Conservation (phyloP, 2,113 vertebrate species). For the Hiodon tergisus region DNA sequence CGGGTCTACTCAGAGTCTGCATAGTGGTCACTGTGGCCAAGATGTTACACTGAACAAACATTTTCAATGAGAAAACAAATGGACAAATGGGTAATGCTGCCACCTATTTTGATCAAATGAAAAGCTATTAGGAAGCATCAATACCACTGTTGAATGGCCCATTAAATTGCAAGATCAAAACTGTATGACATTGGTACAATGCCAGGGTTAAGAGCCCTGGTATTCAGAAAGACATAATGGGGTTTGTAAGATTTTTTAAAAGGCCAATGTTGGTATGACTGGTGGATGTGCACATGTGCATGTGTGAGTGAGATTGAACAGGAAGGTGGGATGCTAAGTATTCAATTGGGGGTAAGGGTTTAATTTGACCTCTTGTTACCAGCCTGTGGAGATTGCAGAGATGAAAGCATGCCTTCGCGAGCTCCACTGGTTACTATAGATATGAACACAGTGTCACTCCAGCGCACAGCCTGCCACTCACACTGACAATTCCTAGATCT, state of each 20-base stretch:
- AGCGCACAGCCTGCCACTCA: constrained; percentile 60
- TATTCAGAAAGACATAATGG: no score
- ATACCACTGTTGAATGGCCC: no score
- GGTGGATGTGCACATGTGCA: constrained; percentile 11
- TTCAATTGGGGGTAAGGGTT: constrained; percentile 35
- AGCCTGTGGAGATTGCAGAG: constrained; percentile 72
- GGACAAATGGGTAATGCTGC: background rate
- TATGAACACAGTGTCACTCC: constrained; percentile 79
- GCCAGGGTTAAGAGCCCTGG: no score
- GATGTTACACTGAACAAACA: constrained; percentile 26
- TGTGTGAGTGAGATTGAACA: constrained; percentile 21
- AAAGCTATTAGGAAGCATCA: no score
- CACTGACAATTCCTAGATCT: constrained; percentile 63
- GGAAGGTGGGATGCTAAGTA: constrained; percentile 10
- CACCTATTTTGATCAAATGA: no score
- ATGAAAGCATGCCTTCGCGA: constrained; percentile 83
- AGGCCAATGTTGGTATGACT: no score
- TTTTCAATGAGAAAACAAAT: constrained; percentile 10
- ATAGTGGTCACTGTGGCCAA: constrained; percentile 20
- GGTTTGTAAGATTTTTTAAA: no score
- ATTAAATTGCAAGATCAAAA: no score
- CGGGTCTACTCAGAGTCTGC: background rate
- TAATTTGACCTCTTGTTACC: constrained; percentile 67
- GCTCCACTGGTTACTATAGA: constrained; percentile 76
- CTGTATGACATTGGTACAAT: no score